Evolutionary conservation across 1,140 invertebrate genomes (phyloP).

Genomic region (Brevipalpus yothersi): DNA sequence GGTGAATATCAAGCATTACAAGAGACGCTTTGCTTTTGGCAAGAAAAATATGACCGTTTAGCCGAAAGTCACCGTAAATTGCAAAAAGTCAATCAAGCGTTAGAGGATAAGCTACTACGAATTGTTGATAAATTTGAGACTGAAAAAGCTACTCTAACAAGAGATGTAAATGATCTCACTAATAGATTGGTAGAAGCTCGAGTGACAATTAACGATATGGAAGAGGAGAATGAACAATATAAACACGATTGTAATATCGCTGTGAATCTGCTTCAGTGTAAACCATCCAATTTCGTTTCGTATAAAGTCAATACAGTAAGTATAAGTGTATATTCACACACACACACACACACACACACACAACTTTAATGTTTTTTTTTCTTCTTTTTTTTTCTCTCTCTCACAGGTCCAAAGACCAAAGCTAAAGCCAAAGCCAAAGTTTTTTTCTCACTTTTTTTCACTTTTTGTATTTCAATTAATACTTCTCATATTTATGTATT

Average conservation of each 20-base stretch:
- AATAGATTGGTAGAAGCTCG: slow-evolving; percentile 66
- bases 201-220: slow-evolving; percentile 53
- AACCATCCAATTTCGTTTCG: slow-evolving; percentile 75
- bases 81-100: slow-evolving; percentile 77
- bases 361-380: too few species aligned
- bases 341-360: too few species aligned
- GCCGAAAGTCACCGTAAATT: slow-evolving; percentile 78
- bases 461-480: too few species aligned
- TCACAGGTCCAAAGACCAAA: too few species aligned
- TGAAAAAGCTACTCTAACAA: slow-evolving; percentile 60
- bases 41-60: slow-evolving; percentile 71
- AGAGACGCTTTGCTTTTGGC: slow-evolving; percentile 59
- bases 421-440: too few species aligned
- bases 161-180: slow-evolving; percentile 61
- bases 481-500: too few species aligned
- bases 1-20: slow-evolving; percentile 45
- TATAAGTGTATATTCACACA: slow-evolving; percentile 13
- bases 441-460: too few species aligned
- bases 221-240: slow-evolving; percentile 80
- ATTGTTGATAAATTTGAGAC: slow-evolving; percentile 71
- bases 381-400: too few species aligned
- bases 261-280: slow-evolving; percentile 77
- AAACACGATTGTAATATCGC: slow-evolving; percentile 80
- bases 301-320: slow-evolving; percentile 74
- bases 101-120: slow-evolving; percentile 78